Base-by-base conservation (phyloP, 2,888 invertebrate species). In the Globia sparganii region DNA sequence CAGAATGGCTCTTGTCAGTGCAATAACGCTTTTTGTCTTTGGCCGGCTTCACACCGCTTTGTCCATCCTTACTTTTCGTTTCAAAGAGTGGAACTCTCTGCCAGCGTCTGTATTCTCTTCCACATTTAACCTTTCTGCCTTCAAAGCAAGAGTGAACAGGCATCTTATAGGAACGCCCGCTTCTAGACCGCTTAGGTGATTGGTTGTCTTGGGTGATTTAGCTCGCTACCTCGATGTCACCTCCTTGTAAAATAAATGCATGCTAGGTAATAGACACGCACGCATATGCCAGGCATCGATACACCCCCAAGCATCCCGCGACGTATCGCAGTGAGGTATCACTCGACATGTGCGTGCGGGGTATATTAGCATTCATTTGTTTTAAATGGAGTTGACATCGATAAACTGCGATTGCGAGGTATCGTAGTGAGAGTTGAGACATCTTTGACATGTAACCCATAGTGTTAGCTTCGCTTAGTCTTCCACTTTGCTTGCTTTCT, bases 21-120 rank as follows among this genome's bases (percentile, higher is more conserved):
- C 53, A 37, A 37, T 28, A 31, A 68, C 3, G 18, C 9, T 76
- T 76, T 53, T 43, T 69, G 43, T 75, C 18, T n/a, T 34, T 53
- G 11, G 0, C 9, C 4, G 5, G 43, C 18, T 43, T 34, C 18
- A 9, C 2, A 64, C 11, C 21, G 46, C 2, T 37, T 15, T 34
- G 15, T 67, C 31, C 1, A n/a, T 49, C 4, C 4, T 28, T 15
- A 28, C 9, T 67, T 28, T 9, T 34, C 18, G 18, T 61, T 61
- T 37, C 18, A 31, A n/a, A 56, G n/a, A 56, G n/a, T n/a, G n/a
- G 4, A 56, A 56, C 11, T 53, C 3, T n/a, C 53, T n/a, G 53
- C n/a, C 53, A 53, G 25, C 25, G 4, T 56, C 11, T 53, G 25
- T 53, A 11, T 53, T 53, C n/a, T n/a, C 9, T n/a, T 53, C 25